phyloP scores from a whole-genome alignment of 2,888 invertebrate species.

The Sepioteuthis lessoniana region DNA sequence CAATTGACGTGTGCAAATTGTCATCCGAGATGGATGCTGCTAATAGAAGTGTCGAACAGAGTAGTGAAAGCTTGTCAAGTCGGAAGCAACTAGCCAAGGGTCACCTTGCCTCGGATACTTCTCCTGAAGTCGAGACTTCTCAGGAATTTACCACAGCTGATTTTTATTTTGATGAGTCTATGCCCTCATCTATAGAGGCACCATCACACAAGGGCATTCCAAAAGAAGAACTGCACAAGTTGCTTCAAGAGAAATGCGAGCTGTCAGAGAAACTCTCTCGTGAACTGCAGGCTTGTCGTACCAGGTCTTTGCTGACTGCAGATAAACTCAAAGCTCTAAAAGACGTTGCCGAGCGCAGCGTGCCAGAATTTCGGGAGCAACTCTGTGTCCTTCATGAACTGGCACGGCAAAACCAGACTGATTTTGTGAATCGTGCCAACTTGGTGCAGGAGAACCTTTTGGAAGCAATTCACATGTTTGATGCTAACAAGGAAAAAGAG shows the following conservation, averaged over 20 bases:
- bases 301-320: conserved; percentile 24
- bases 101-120: conserved; percentile 55
- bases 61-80: conserved; percentile 52
- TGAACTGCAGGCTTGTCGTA: conserved; percentile 44
- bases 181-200: conserved; percentile 85
- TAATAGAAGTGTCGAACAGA: conserved; percentile 52
- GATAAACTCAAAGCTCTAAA: conserved; percentile 47
- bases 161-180: conserved; percentile 91
- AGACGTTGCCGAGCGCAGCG: conserved; percentile 40
- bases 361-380: conserved; percentile 40
- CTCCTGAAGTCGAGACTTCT: conserved; percentile 69
- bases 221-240: conserved; percentile 49
- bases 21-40: conserved; percentile 54
- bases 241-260: conserved; percentile 50
- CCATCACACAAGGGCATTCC: conserved; percentile 72
- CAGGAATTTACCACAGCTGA: conserved; percentile 86
- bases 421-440: not conserved
- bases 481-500: conserved; percentile 37
- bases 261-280: conserved; percentile 48
- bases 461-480: not conserved
- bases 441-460: conserved; percentile 35
- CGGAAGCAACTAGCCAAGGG: conserved; percentile 51
- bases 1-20: conserved; percentile 34
- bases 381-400: conserved; percentile 25
- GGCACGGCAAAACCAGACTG: conserved; percentile 36